Conservation (phyloP, 2,113 vertebrate species). For the Petromus typicus region DNA sequence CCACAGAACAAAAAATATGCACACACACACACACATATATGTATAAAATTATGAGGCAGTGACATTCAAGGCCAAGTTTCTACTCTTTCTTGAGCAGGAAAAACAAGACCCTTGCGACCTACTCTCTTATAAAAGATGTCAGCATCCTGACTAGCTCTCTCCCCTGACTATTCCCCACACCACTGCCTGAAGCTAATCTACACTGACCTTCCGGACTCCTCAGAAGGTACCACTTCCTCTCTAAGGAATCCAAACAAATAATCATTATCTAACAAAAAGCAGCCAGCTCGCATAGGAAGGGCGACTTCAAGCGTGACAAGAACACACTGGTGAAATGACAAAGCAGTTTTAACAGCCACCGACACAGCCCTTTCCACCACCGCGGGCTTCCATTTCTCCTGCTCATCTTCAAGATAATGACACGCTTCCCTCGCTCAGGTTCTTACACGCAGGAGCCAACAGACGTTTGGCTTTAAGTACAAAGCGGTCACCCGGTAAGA, state of each 20-base stretch:
- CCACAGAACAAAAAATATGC: no score
- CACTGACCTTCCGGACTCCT: background rate
- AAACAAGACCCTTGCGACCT: background rate
- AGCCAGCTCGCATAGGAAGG: background rate
- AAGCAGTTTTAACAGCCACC: conserved; percentile 70
- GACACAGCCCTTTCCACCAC: conserved; percentile 24
- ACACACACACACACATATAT: no score
- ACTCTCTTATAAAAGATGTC: conserved; percentile 34
- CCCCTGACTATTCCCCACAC: background rate
- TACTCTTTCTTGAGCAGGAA: conserved; percentile 40
- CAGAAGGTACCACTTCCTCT: background rate
- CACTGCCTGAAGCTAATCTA: background rate
- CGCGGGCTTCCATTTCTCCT: conserved; percentile 35
- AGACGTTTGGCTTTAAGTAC: conserved; percentile 43
- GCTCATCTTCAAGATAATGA: conserved; percentile 18
- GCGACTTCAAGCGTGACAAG: conserved; percentile 50
- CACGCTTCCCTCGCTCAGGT: background rate
- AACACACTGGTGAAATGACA: conserved; percentile 64
- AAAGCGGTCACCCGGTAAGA: background rate
- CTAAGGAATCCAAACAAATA: conserved; percentile 6
- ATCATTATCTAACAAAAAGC: conserved; percentile 11
- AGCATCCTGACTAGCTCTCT: background rate
- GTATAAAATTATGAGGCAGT: background rate
- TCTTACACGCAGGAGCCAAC: background rate
- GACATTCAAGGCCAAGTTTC: background rate